phyloP scores from a whole-genome alignment of 2,797 vertebrate species.

The Melanogrammus aeglefinus region DNA sequence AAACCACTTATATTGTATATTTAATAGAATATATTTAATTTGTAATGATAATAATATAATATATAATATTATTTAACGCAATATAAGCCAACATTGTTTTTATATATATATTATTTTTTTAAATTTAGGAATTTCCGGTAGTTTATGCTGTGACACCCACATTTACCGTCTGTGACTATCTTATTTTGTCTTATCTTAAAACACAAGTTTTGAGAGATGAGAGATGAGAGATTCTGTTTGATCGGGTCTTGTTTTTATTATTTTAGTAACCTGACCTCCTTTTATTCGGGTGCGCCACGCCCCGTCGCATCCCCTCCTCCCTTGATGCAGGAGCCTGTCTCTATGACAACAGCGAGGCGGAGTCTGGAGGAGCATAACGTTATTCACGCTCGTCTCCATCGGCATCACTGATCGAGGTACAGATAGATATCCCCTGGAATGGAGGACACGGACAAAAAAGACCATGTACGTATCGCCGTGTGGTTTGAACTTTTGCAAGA shows the following conservation, averaged over 20 bases:
- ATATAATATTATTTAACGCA: too few relatives aligned
- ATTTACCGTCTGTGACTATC: background rate
- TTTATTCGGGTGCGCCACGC: background rate
- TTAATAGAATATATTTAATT: too few relatives aligned
- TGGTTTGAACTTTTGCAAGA: too few relatives aligned
- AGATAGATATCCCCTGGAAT: conserved; percentile 65
- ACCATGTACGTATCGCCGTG: conserved; percentile 64
- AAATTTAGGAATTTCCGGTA: background rate
- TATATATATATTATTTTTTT: background rate
- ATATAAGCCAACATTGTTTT: background rate
- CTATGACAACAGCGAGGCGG: conserved; percentile 74
- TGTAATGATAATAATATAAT: too few relatives aligned
- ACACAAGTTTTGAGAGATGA: background rate
- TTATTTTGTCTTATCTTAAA: background rate
- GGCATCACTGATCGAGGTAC: conserved; percentile 49
- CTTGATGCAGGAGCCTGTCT: conserved; percentile 61
- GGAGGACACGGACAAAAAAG: conserved; percentile 72
- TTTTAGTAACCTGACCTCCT: background rate
- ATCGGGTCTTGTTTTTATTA: background rate
- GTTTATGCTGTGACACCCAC: background rate
- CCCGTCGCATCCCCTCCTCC: background rate
- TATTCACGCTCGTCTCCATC: conserved; percentile 43
- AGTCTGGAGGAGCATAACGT: conserved; percentile 55
- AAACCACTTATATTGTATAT: background rate
- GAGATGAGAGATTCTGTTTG: background rate